Percentiles rank a stretch among this genome's conserved stretches.
Evolutionary conservation across 2,113 vertebrate species (phyloP).

Genomic region (Polypterus bichir): DNA sequence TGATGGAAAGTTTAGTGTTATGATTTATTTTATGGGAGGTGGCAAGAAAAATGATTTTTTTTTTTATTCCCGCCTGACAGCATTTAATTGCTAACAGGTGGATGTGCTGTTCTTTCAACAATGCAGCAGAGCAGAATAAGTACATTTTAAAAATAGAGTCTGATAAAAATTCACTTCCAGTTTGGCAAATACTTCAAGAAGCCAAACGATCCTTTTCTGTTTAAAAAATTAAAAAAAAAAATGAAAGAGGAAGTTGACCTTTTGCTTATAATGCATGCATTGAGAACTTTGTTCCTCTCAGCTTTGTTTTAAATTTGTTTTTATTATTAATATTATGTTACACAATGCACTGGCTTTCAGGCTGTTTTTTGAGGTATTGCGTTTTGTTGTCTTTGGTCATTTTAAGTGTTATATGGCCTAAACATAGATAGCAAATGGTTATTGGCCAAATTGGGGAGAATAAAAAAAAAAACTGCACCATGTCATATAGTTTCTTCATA

Average conservation of each 20-base stretch:
- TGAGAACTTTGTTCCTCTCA: not conserved
- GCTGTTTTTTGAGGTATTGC: too few species aligned
- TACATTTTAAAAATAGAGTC: constrained; percentile 33
- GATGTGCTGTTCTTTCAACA: constrained; percentile 20
- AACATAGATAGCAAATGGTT: too few species aligned
- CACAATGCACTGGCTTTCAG: too few species aligned
- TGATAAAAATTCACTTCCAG: constrained; percentile 31
- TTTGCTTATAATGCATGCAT: constrained; percentile 16
- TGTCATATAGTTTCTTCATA: too few species aligned
- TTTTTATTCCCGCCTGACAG: constrained; percentile 16
- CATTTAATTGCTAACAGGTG: constrained; percentile 30
- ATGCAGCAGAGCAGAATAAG: constrained; percentile 18
- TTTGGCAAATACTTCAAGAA: constrained; percentile 24
- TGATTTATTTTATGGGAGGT: too few species aligned
- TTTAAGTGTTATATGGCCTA: too few species aligned
- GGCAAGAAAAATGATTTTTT: constrained; percentile 1
- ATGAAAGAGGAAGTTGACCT: constrained; percentile 26
- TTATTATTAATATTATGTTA: too few species aligned
- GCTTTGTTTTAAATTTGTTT: not conserved
- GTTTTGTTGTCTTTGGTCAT: too few species aligned
- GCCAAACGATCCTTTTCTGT: constrained; percentile 28
- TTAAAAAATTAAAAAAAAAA: constrained; percentile 27
- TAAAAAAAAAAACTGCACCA: too few species aligned
- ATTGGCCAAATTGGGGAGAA: too few species aligned
- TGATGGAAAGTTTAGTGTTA: too few species aligned